A percentile compares a stretch with the other conserved stretches of the same genome.
These are phyloP conservation scores for Steinernema khuongi DNA, from an alignment of 1,140 invertebrate genomes.

Conservation along the genomic window DNA sequence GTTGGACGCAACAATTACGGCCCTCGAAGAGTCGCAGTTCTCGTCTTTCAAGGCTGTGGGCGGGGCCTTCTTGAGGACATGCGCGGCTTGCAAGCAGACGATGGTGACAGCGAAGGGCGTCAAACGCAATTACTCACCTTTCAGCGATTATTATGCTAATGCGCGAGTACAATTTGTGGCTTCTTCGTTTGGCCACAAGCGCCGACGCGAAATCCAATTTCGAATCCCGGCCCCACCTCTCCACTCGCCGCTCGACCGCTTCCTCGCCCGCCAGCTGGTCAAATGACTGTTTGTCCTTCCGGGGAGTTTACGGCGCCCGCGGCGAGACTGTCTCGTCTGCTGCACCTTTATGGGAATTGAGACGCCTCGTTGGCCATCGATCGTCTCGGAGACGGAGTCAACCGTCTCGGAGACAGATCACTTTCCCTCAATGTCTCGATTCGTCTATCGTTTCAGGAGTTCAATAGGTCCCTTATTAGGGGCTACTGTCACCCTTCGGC, in stretches of 20 bases:
- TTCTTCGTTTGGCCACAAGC: neutral
- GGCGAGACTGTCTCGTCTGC: neutral
- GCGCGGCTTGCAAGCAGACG: neutral
- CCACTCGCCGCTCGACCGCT: neutral
- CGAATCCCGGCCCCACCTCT: neutral
- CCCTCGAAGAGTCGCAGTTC: neutral
- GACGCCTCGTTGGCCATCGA: neutral
- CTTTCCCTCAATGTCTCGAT: no score
- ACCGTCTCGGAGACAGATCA: no score
- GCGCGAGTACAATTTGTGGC: conserved; percentile 14
- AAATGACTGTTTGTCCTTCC: neutral
- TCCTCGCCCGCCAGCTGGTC: conserved; percentile 8
- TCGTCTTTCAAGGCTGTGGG: neutral
- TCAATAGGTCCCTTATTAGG: no score
- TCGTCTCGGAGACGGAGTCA: no score
- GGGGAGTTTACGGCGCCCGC: neutral
- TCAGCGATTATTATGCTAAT: conserved; percentile 11
- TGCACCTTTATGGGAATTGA: neutral
- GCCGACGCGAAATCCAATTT: conserved; percentile 1
- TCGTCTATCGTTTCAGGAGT: no score
- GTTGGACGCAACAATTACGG: neutral
- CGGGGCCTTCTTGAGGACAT: neutral
- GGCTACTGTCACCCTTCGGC: no score
- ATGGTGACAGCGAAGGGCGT: neutral
- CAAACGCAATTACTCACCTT: conserved; percentile 11